phyloP scores from a whole-genome alignment of 1,140 invertebrate species.

The Proctacanthus coquilletti region DNA sequence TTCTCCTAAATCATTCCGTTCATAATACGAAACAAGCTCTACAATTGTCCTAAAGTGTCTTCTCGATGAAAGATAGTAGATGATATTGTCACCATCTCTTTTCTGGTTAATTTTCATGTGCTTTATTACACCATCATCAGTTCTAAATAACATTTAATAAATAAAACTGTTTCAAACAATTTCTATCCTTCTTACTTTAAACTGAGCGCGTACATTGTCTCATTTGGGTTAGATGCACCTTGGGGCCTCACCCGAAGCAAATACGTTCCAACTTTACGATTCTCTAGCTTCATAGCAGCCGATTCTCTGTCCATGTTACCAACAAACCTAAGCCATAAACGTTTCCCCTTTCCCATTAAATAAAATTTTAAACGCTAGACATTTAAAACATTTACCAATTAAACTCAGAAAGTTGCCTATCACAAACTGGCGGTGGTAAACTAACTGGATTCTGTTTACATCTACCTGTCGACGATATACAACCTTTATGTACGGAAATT shows the following conservation, averaged over 20 bases:
- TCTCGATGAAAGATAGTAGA: conserved; percentile 75
- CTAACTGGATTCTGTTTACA: conserved; percentile 39
- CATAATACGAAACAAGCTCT: conserved; percentile 80
- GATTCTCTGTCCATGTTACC: conserved; percentile 75
- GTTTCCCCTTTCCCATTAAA: background rate
- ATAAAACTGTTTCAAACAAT: too few relatives aligned
- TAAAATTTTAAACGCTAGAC: background rate
- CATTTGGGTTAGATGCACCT: conserved; percentile 36
- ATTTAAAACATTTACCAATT: conserved; percentile 17
- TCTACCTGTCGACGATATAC: conserved; percentile 54
- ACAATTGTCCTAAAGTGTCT: conserved; percentile 78
- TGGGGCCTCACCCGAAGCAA: conserved; percentile 67
- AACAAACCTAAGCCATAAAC: conserved; percentile 38
- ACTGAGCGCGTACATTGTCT: conserved; percentile 72
- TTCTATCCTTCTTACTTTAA: conserved; percentile 54
- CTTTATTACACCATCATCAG: conserved; percentile 38
- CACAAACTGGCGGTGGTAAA: conserved; percentile 35
- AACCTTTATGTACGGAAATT: conserved; percentile 58
- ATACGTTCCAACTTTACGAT: conserved; percentile 73
- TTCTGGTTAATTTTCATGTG: conserved; percentile 78
- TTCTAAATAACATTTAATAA: too few relatives aligned
- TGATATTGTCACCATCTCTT: conserved; percentile 37
- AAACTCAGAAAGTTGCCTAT: conserved; percentile 26
- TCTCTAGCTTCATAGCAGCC: conserved; percentile 61
- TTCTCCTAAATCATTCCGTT: conserved; percentile 71